Base-by-base conservation (phyloP, 1,140 invertebrate species). In the Caenorhabditis brenneri region DNA sequence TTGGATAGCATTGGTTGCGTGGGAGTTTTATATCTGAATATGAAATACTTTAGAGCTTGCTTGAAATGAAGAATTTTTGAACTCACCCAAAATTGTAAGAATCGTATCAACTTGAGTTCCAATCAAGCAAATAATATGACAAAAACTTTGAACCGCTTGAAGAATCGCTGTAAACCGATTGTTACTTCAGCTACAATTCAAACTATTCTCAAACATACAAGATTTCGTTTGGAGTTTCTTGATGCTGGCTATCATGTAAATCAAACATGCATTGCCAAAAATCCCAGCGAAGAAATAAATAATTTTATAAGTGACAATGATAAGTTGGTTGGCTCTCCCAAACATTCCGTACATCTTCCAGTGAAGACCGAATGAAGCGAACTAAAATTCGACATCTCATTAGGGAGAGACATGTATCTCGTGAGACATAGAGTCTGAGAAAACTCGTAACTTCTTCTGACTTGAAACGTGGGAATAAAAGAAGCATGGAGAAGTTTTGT, bases 301-400 rank as follows among this genome's bases (percentile, higher is more conserved):
- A 33, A 65, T 65, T 65, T 65, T 65, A 36, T 65, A 65, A 16
- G 29, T 33, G 29, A 65, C 58, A 65, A 65, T 65, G 19, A 65
- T 7, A 22, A 65, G 58, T 36, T 65, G 58, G 29, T 65, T 65
- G 16, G 24, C 19, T 65, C 58, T 65, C 12, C 12, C 58, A 16
- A 65, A 22, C 58, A 36, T 65, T 22, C 58, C 58, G 58, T 65
- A 65, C 58, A 65, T 65, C 31, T 33, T 19, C 27, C n/a, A 42
- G 4, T n/a, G 29, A 65, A 33, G 10, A n/a, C 6, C 29, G 16
- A 65, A 65, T 65, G 58, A 65, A 36, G 16, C 16, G 58, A 65
- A 65, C 58, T 29, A 58, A 58, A 58, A 58, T 29, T 58, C 53
- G 2, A n/a, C 31, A 7, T 36, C 58, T 65, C 58, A 65, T 65